Base-by-base conservation (phyloP, 2,888 invertebrate species). In the Dryococelus australis region DNA sequence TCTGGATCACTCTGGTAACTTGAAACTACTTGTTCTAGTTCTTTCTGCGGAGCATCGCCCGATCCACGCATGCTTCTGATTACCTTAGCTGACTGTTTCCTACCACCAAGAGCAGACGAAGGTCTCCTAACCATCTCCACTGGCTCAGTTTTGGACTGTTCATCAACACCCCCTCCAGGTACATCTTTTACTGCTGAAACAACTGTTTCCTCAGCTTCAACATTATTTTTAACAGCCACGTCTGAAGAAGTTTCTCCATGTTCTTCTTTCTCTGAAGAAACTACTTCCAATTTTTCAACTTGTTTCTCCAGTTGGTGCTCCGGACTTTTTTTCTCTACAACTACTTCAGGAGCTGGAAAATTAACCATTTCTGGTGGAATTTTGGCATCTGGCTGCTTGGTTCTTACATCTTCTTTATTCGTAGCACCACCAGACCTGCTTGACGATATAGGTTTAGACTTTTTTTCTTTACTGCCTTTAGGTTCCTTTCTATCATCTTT, bases 101-200 rank as follows among this genome's bases (percentile, higher is more conserved):
- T 65, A 65, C 20, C 65, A 5, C 84, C 65, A 43, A 85, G 87
- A 20, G 87, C 87, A 47, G 87, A 87, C 9, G 85, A 84, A 20
- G 87, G 87, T 35, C 65, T 65, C 65, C 65, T 65, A n/a, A 65
- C 65, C 65, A 65, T 65, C 16, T 65, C 65, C 10, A 65, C 65
- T 24, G 65, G 65, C 65, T 65, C 65, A n/a, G 10, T 65, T 65
- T 65, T 65, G 0, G 8, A 9, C 8, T 8, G 20, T 65, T 65
- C 65, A 24, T 65, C 24, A 8, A n/a, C 65, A 9, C 8, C 8
- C 10, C 8, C n/a, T 16, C 8, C 16, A 8, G 8, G 10, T n/a
- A n/a, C 16, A 65, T 65, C 65, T 65, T 65, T 65, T 65, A 16
- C 65, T n/a, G 16, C 65, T 12, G 65, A 65, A 5, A 65, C 65